Base-by-base conservation (phyloP, 2,888 invertebrate genomes). In the Himalopsyche anomala region DNA sequence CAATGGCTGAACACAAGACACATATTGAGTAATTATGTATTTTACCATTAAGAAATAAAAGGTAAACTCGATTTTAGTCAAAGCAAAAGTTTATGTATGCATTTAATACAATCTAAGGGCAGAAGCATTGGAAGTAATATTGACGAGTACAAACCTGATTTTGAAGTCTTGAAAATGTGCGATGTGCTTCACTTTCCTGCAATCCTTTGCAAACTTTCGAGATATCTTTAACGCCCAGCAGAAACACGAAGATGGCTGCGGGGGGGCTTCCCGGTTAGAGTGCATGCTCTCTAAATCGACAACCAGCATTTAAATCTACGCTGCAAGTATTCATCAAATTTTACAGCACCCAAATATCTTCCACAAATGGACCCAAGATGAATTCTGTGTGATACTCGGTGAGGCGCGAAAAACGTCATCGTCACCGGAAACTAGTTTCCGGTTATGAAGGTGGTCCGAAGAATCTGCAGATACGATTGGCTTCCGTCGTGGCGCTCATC, bases 401-500 rank as follows among this genome's bases (percentile, higher is more conserved):
- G 17, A 8, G 80, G 2, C 19, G 17, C 80, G 38, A 5, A 17
- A 28, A 4, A 11, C 17, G 9, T 12, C 40, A 36, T 17, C 17
- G n/a, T 90, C 0, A 99, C 98, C 0, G 97, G 97, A 92, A 94
- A 97, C 0, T 98, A 97, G 74, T 96, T 95, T 0, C 99, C 98
- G 84, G 97, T 96, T 87, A 98, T 97, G 89, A 96, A 95, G 86
- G 98, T 91, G 96, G 96, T 86, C 94, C 91, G 89, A 95, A 98
- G 91, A 97, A 98, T 82, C 92, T 91, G 0, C 97, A 96, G 90
- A 99, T 96, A 88, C 95, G 94, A 36, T 96, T 95, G 0, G 98
- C 96, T 90, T 98, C 97, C 82, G 99, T 93, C 0, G 99, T 99
- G 0, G 99, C 99, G 91, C 98, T 98, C 99, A 99, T 99, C 28